phyloP scores from a whole-genome alignment of 2,797 vertebrate genomes.

The Sebastes oblongus region DNA sequence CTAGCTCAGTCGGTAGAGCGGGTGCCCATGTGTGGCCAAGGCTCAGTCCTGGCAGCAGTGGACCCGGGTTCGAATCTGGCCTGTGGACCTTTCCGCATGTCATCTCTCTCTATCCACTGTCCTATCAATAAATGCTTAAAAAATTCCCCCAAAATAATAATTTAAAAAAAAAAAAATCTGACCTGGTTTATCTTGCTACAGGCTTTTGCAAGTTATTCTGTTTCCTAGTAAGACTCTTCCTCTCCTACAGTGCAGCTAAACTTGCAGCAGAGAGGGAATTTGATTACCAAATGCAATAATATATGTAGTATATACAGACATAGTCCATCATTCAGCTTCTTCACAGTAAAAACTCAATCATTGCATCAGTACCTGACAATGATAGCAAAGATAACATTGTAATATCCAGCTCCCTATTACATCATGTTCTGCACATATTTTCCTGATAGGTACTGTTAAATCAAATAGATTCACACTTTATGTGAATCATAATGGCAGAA shows the following conservation, averaged over 20 bases:
- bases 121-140: no score
- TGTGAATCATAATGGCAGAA: constrained; percentile 21
- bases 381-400: constrained; percentile 27
- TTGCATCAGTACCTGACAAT: constrained; percentile 2
- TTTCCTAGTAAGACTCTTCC: constrained; percentile 1
- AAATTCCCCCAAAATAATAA: no score
- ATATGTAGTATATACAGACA: not conserved
- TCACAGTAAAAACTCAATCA: not conserved
- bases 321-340: not conserved
- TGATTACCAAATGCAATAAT: not conserved
- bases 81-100: no score
- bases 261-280: not conserved
- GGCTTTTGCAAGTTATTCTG: not conserved
- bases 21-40: no score
- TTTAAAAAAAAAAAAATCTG: not conserved
- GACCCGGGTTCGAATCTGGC: no score
- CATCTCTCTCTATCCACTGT: no score
- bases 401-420: constrained; percentile 9
- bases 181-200: constrained; percentile 7
- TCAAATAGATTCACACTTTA: constrained; percentile 33
- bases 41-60: no score
- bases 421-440: constrained; percentile 18
- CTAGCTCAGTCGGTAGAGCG: no score
- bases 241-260: not conserved
- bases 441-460: constrained; percentile 13